Evolutionary conservation across 2,113 vertebrate genomes (phyloP).

Genomic region (Hiodon tergisus): DNA sequence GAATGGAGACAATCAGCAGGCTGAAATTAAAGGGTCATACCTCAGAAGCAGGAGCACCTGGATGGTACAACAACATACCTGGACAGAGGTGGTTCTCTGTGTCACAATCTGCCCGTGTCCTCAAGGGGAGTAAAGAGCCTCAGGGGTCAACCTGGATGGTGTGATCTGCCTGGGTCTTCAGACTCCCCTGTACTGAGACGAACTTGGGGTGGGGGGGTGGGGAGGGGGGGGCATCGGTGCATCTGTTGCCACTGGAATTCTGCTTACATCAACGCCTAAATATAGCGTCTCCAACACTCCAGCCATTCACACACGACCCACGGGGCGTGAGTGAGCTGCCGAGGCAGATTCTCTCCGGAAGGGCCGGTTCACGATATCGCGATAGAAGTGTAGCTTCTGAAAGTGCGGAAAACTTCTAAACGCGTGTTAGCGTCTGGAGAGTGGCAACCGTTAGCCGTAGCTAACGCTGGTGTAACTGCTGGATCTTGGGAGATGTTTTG

Average conservation of each 20-base stretch:
- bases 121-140: constrained; percentile 36
- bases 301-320: constrained; percentile 53
- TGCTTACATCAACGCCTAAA: constrained; percentile 83
- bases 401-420: too few relatives aligned
- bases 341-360: background rate
- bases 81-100: constrained; percentile 44
- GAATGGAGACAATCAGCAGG: constrained; percentile 4
- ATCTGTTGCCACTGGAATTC: constrained; percentile 57
- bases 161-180: constrained; percentile 57
- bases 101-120: constrained; percentile 43
- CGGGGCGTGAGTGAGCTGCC: background rate
- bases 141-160: constrained; percentile 42
- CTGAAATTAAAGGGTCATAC: background rate
- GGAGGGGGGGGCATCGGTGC: too few relatives aligned
- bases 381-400: too few relatives aligned
- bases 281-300: constrained; percentile 75
- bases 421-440: background rate
- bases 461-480: too few relatives aligned
- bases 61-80: constrained; percentile 50
- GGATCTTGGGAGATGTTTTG: too few relatives aligned
- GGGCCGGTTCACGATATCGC: too few relatives aligned
- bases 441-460: background rate
- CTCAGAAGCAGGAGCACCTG: constrained; percentile 20
- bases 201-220: too few relatives aligned
- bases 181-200: constrained; percentile 61